Conservation (phyloP, 2,113 vertebrate genomes). For the Catharus fuscescens region DNA sequence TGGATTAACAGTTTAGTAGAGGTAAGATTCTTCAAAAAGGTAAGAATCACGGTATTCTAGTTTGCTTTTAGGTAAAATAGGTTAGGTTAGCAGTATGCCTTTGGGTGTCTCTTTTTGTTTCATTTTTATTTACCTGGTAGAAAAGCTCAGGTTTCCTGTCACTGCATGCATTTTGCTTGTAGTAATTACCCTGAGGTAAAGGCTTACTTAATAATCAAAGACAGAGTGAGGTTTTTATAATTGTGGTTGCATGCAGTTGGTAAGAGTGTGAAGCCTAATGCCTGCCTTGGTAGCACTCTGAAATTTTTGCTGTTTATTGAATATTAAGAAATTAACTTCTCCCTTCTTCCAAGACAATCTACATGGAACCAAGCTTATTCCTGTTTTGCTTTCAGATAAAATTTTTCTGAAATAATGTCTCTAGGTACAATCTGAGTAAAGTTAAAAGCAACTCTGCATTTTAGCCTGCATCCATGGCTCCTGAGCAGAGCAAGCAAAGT, state of each 20-base stretch:
- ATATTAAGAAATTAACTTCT: background rate
- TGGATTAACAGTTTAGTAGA: background rate
- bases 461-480: background rate
- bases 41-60: too few relatives aligned
- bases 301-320: background rate
- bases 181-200: background rate
- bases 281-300: background rate
- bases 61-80: background rate
- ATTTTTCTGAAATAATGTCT: background rate
- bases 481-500: background rate
- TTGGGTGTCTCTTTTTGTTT: background rate
- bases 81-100: background rate
- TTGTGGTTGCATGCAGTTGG: background rate
- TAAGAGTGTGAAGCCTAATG: background rate
- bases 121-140: background rate
- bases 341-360: background rate
- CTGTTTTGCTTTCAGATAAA: background rate
- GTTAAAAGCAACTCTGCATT: background rate
- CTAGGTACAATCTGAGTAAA: background rate
- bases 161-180: background rate
- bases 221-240: background rate
- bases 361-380: background rate
- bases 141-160: background rate
- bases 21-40: background rate
- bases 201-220: slow-evolving; percentile 20